Conservation (phyloP, 2,797 vertebrate genomes). For the Chiloscyllium punctatum region DNA sequence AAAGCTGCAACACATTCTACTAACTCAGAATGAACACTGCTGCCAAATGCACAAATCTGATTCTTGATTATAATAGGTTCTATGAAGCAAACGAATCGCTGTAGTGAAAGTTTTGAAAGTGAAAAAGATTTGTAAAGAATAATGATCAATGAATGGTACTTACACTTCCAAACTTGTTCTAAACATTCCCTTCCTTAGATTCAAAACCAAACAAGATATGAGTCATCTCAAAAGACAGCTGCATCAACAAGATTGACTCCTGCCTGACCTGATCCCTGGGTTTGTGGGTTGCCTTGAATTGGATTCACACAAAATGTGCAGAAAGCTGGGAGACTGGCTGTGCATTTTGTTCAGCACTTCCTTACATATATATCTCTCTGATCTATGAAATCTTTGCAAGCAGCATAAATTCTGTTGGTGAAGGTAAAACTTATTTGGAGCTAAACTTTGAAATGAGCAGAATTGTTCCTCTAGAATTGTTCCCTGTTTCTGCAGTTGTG, state of each 20-base stretch:
- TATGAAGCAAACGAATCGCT: neutral
- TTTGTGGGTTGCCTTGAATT: neutral
- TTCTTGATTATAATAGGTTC: neutral
- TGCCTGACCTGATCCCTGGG: neutral
- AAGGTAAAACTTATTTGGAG: neutral
- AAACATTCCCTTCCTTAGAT: neutral
- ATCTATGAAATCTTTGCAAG: neutral
- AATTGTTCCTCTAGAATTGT: neutral
- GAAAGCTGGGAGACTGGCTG: neutral
- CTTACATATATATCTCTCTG: neutral
- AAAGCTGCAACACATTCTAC: neutral
- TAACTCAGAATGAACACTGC: neutral
- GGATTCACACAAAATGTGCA: neutral
- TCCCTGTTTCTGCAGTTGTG: neutral
- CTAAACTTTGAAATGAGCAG: neutral
- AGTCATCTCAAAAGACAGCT: neutral
- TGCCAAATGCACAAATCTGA: neutral
- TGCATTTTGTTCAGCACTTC: neutral
- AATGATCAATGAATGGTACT: neutral
- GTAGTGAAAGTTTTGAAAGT: neutral
- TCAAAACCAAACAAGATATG: neutral
- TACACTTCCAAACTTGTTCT: neutral
- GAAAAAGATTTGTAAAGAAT: neutral
- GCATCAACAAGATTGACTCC: neutral
- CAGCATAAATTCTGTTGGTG: neutral